phyloP scores from a whole-genome alignment of 2,888 invertebrate genomes.

The Synergus laeviventris region DNA sequence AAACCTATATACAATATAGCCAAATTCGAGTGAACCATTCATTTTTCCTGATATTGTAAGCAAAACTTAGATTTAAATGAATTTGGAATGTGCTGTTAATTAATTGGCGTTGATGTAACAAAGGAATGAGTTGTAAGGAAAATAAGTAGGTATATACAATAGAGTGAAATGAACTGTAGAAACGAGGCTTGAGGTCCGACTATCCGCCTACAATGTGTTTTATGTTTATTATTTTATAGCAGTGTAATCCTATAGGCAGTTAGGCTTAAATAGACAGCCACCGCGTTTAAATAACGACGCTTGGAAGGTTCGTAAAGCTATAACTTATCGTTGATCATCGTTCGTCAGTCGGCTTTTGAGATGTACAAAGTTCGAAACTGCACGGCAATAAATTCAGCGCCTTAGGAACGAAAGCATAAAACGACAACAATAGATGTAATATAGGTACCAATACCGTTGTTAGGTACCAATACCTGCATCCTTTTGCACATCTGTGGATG shows the following conservation, averaged over 20 bases:
- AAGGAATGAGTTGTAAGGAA: constrained; percentile 3
- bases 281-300: constrained; percentile 67
- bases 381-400: constrained; percentile 68
- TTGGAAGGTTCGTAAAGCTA: constrained; percentile 68
- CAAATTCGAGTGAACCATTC: too few relatives aligned
- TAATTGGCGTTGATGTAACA: not conserved
- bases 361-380: constrained; percentile 66
- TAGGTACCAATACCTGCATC: constrained; percentile 32
- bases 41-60: not conserved
- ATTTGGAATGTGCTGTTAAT: not conserved
- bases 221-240: constrained; percentile 74
- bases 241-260: constrained; percentile 67
- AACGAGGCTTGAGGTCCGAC: not conserved
- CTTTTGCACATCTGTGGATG: not conserved
- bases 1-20: too few relatives aligned
- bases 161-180: not conserved
- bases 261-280: constrained; percentile 68
- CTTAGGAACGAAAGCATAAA: constrained; percentile 67
- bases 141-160: constrained; percentile 26
- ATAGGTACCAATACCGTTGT: constrained; percentile 46
- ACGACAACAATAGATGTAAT: constrained; percentile 58
- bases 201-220: constrained; percentile 61
- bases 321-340: constrained; percentile 71
- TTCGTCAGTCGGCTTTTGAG: constrained; percentile 66
- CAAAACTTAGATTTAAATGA: not conserved